A percentile compares a stretch with the other conserved stretches of the same genome.
Evolutionary conservation across 2,888 invertebrate species (phyloP).

Genomic region (Tetropium fuscum): DNA sequence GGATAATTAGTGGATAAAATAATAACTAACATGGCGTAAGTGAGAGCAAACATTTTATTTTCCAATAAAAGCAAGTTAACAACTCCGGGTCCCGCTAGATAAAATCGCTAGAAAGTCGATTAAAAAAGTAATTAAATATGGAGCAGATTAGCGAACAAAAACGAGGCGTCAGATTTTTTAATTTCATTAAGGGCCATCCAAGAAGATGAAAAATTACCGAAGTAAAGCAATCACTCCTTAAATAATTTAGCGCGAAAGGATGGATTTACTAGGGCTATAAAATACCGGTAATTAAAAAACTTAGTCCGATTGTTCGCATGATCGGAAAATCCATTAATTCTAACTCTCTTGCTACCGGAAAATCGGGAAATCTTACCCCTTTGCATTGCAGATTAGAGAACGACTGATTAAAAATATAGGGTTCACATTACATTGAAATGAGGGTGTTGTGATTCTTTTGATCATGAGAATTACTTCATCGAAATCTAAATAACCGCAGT

Average conservation of each 20-base stretch:
- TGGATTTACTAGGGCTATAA: constrained; percentile 48
- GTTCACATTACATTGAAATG: neutral
- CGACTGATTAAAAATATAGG: constrained; percentile 5
- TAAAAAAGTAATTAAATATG: constrained; percentile 56
- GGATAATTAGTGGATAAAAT: no score
- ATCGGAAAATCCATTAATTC: constrained; percentile 61
- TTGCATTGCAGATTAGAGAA: constrained; percentile 18
- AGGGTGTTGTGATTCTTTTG: no score
- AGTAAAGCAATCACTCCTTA: constrained; percentile 57
- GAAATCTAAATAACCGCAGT: no score
- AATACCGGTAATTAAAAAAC: constrained; percentile 62
- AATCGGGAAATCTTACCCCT: constrained; percentile 12
- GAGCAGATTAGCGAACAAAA: constrained; percentile 49
- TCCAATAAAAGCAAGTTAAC: constrained; percentile 44
- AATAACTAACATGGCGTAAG: constrained; percentile 9
- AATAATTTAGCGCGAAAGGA: constrained; percentile 57
- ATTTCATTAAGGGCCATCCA: constrained; percentile 55
- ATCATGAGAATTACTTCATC: no score
- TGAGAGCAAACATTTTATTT: constrained; percentile 33
- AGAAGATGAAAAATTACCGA: constrained; percentile 57
- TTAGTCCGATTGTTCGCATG: constrained; percentile 55
- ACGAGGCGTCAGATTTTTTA: constrained; percentile 53
- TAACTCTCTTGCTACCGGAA: constrained; percentile 38
- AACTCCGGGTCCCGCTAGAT: constrained; percentile 24
- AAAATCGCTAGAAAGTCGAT: constrained; percentile 47